Percentiles rank a stretch among this genome's conserved stretches.
These are phyloP conservation scores for Subacronicta megacephala DNA, from an alignment of 2,888 invertebrate species.

Conservation along the genomic window DNA sequence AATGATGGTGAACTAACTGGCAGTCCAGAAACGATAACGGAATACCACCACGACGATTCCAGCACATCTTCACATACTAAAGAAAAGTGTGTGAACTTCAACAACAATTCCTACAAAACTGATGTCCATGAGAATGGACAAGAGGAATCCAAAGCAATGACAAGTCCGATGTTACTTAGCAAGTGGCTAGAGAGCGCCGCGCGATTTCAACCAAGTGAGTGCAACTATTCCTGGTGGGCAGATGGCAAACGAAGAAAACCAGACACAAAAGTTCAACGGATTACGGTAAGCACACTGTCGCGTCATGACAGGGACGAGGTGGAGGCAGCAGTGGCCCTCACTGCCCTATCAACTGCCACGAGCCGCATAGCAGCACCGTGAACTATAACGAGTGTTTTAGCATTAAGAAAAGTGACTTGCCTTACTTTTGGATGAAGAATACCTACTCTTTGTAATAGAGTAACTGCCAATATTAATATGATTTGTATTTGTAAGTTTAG, in stretches of 20 bases:
- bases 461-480: conserved; percentile 52
- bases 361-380: conserved; percentile 74
- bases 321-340: conserved; percentile 93
- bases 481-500: conserved; percentile 51
- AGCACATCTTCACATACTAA: conserved; percentile 73
- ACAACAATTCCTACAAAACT: conserved; percentile 77
- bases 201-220: conserved; percentile 92
- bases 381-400: conserved; percentile 11
- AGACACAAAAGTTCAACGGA: conserved; percentile 67
- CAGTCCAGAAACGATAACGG: conserved; percentile 70
- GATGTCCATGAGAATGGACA: conserved; percentile 56
- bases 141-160: conserved; percentile 75
- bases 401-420: conserved; percentile 4
- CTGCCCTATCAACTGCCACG: conserved; percentile 90
- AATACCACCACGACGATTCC: conserved; percentile 73
- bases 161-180: conserved; percentile 90
- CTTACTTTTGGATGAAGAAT: conserved; percentile 18
- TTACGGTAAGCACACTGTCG: conserved; percentile 68
- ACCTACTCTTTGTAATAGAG: conserved; percentile 51
- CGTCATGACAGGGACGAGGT: conserved; percentile 92
- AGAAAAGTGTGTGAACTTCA: conserved; percentile 74
- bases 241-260: conserved; percentile 76
- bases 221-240: conserved; percentile 92
- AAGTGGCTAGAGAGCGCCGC: conserved; percentile 94
- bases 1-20: conserved; percentile 68